A percentile compares a stretch with the other conserved stretches of the same genome.
phyloP scores from a whole-genome alignment of 1,140 invertebrate genomes.

The Panagrolaimus sp. region DNA sequence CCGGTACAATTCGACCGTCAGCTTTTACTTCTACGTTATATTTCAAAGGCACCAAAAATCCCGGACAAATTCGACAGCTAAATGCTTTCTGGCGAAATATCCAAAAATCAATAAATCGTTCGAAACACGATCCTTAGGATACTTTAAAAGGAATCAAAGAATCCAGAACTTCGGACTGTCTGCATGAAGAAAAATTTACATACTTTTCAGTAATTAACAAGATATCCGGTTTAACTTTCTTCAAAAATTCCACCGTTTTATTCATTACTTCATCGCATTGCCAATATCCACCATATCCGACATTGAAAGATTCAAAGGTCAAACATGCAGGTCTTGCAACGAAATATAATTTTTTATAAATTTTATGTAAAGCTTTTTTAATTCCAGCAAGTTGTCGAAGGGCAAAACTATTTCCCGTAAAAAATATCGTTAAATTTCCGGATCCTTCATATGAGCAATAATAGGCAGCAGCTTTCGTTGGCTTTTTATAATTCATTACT shows the following conservation, averaged over 20 bases:
- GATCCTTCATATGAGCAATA: neutral
- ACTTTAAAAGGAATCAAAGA: neutral
- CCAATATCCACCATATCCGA: neutral
- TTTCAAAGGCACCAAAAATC: no score
- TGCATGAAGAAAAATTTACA: neutral
- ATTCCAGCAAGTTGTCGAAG: neutral
- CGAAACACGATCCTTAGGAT: no score
- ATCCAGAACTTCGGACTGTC: no score
- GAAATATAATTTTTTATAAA: constrained; percentile 6
- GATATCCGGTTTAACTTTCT: neutral
- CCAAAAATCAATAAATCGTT: no score
- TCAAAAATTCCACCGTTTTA: neutral
- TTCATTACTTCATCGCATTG: neutral
- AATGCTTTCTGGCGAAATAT: no score
- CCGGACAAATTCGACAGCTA: no score
- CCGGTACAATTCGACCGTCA: no score
- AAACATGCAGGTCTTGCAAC: constrained; percentile 4
- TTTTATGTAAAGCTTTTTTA: neutral
- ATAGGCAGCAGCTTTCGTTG: neutral
- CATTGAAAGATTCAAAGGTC: neutral
- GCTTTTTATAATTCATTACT: neutral
- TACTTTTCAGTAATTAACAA: neutral
- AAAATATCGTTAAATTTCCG: neutral
- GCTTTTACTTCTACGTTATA: no score
- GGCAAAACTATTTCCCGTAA: neutral